Conservation (phyloP, 2,797 vertebrate genomes). For the Mus minutoides region DNA sequence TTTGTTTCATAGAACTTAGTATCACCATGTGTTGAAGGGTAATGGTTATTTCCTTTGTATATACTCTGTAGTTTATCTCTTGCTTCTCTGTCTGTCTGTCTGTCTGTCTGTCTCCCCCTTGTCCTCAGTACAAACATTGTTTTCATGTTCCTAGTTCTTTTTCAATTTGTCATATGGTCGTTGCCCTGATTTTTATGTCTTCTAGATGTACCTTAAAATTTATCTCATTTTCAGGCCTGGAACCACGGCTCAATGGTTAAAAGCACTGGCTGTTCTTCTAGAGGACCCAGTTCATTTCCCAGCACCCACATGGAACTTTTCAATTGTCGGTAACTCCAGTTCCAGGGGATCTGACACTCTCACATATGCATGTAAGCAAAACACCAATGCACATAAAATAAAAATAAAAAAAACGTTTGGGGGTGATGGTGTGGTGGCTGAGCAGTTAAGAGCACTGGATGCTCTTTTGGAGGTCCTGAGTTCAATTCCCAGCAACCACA, state of each 20-base stretch:
- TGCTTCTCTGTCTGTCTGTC: not conserved
- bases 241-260: not conserved
- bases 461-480: not conserved
- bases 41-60: not conserved
- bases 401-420: not conserved
- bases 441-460: not conserved
- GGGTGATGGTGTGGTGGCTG: not conserved
- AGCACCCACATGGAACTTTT: not conserved
- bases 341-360: not conserved
- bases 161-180: not conserved
- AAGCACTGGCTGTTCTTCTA: not conserved
- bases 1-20: conserved; percentile 25
- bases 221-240: not conserved
- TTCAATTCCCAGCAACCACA: not conserved
- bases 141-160: not conserved
- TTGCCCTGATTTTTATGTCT: conserved; percentile 51
- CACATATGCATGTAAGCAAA: not conserved
- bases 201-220: not conserved
- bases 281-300: not conserved
- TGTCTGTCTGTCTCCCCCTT: not conserved
- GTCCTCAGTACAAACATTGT: not conserved
- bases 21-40: not conserved
- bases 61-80: conserved; percentile 29
- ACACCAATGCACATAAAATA: not conserved
- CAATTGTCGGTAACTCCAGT: not conserved